Percentiles rank a stretch among this genome's conserved stretches.
phyloP scores from a whole-genome alignment of 1,140 invertebrate species.

The Samia ricini region DNA sequence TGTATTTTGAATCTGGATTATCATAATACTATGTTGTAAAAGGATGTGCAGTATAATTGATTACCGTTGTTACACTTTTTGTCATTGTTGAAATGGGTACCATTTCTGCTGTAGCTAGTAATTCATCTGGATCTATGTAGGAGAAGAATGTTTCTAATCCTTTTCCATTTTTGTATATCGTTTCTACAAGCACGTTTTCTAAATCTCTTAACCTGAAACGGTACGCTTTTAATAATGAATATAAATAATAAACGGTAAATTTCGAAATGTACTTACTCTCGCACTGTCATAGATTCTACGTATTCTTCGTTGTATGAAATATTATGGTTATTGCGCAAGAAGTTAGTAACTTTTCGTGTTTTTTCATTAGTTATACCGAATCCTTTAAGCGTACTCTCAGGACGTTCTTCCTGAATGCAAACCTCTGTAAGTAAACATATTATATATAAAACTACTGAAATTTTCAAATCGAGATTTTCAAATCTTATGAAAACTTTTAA shows the following conservation, averaged over 20 bases:
- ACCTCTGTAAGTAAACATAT: not conserved
- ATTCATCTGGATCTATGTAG: conserved; percentile 30
- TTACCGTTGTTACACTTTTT: conserved; percentile 21
- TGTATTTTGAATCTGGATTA: not conserved
- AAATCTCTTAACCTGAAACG: conserved; percentile 10
- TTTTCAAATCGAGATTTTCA: no score
- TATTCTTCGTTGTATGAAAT: not conserved
- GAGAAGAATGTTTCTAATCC: conserved; percentile 29
- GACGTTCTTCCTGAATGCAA: not conserved
- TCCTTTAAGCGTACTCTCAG: not conserved
- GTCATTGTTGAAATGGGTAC: conserved; percentile 27
- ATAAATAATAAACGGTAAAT: not conserved
- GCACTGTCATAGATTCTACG: not conserved
- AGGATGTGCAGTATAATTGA: not conserved
- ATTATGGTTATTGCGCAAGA: not conserved
- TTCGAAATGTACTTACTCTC: conserved; percentile 14
- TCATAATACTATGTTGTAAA: not conserved
- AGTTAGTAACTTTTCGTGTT: not conserved
- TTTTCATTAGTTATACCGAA: not conserved
- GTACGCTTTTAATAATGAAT: not conserved
- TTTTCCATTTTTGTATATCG: conserved; percentile 16
- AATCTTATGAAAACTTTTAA: no score
- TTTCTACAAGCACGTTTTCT: conserved; percentile 29
- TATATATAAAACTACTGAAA: no score
- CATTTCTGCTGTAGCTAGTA: conserved; percentile 26